Evolutionary conservation across 2,888 invertebrate genomes (phyloP), one percentile per base, ranked within the genome.

Genomic region (Pachliopta kotzebuea): DNA sequence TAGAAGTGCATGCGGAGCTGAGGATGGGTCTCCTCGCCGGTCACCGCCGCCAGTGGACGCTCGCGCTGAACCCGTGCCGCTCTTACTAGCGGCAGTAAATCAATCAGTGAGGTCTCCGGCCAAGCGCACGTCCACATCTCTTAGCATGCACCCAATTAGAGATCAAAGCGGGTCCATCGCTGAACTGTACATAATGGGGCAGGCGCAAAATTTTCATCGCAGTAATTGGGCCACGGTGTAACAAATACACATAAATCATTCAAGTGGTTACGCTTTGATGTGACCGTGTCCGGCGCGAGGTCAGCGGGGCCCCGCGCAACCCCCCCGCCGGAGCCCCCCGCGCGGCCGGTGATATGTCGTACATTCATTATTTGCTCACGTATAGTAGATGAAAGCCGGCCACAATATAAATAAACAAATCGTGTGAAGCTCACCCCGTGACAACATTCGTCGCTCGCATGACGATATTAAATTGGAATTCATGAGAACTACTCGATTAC

Each of bases 351-450:
- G 81, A 85, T 86, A 86, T 85, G 88, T 86, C 83, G 76, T 87
- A 86, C 88, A 88, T 86, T 88, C 84, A 85, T 89, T 88, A 90
- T 90, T 90, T 86, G 81, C 86, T 87, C 89, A 90, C 88, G 86
- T 87, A 86, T 81, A 82, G 73, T 85, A 87, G 90, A 90, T 90
- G 90, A 90, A 90, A 90, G 89, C 86, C 83, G 80, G 76, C 79
- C 83, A 85, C 79, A 87, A 84, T 82, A 90, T 86, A 90, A 90
- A 90, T 89, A 90, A 89, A 90, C 85, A 76, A 84, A 85, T 84
- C 78, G 83, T 84, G 82, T 82, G 84, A 83, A 83, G 80, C 57
- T 31, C 78, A 79, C 75, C 75, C 81, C 81, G 77, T 74, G 77
- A 80, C 78, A 77, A 79, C 78, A 81, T 79, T 80, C 80, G 87